A percentile compares a stretch with the other conserved stretches of the same genome.
These are phyloP conservation scores for Ctenopoma kingsleyae DNA, from an alignment of 2,797 vertebrate species.

Conservation along the genomic window DNA sequence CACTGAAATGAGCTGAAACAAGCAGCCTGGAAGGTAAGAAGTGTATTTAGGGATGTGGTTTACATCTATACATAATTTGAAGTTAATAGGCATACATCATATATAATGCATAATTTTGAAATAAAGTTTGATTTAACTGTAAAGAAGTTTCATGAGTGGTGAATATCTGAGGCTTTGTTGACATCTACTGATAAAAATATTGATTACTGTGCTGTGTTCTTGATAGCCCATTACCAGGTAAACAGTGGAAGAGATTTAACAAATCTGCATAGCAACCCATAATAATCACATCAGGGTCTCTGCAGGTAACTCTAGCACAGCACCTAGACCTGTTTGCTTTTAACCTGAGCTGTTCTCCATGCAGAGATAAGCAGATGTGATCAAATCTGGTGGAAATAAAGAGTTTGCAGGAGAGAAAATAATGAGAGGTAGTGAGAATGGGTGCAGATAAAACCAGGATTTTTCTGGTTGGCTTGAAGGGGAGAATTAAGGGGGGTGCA, in stretches of 20 bases:
- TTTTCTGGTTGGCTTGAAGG: conserved; percentile 36
- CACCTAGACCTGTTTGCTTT: conserved; percentile 21
- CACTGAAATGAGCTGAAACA: conserved; percentile 9
- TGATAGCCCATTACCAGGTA: conserved; percentile 1
- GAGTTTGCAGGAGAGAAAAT: conserved; percentile 27
- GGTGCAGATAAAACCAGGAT: conserved; percentile 29
- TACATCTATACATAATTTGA: neutral
- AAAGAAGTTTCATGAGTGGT: conserved; percentile 44
- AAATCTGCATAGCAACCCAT: conserved; percentile 33
- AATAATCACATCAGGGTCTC: conserved; percentile 15
- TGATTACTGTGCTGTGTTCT: conserved; percentile 1
- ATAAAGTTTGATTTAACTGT: conserved; percentile 74
- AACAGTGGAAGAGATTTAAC: neutral
- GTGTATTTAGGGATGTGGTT: conserved; percentile 3
- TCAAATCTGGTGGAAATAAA: conserved; percentile 11
- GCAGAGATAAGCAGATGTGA: conserved; percentile 43
- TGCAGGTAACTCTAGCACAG: conserved; percentile 15
- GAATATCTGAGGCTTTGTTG: neutral
- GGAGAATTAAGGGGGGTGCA: conserved; percentile 25
- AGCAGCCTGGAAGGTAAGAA: conserved; percentile 2
- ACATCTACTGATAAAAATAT: conserved; percentile 1
- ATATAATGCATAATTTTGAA: conserved; percentile 67
- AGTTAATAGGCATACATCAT: conserved; percentile 6
- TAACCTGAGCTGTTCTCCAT: conserved; percentile 28
- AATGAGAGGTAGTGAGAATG: conserved; percentile 29